Percentiles rank a stretch among this genome's conserved stretches.
Evolutionary conservation across 2,888 invertebrate species (phyloP).

Genomic region (Agrotis segetum): DNA sequence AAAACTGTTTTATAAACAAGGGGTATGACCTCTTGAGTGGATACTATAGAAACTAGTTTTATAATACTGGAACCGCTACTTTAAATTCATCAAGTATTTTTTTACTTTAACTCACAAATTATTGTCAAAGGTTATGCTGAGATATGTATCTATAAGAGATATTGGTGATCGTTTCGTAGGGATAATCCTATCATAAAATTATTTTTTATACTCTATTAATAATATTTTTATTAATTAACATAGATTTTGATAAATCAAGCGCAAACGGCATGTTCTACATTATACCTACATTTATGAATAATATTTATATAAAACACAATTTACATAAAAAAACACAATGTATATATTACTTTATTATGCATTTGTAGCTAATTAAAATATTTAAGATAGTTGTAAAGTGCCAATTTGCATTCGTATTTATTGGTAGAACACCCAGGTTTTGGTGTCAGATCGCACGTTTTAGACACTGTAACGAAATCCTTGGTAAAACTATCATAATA

Average conservation of each 20-base stretch:
- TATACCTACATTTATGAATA: conserved; percentile 53
- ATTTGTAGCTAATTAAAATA: conserved; percentile 70
- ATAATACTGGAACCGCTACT: background rate
- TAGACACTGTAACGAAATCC: conserved; percentile 46
- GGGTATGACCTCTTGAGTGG: conserved; percentile 43
- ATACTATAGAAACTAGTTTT: conserved; percentile 36
- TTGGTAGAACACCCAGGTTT: conserved; percentile 64
- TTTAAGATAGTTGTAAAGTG: conserved; percentile 61
- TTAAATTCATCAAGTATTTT: conserved; percentile 11
- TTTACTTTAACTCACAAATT: background rate
- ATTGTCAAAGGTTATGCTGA: conserved; percentile 23
- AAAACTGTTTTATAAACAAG: conserved; percentile 50
- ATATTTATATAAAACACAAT: conserved; percentile 58
- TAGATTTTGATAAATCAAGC: conserved; percentile 31
- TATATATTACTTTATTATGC: conserved; percentile 58
- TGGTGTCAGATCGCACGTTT: conserved; percentile 35
- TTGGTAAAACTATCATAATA: conserved; percentile 25
- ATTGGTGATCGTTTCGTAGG: background rate
- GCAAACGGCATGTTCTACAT: conserved; percentile 21
- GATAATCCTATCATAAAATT: conserved; percentile 15
- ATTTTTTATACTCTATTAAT: conserved; percentile 15
- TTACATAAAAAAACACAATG: conserved; percentile 47
- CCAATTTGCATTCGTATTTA: conserved; percentile 68
- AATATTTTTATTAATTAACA: conserved; percentile 35
- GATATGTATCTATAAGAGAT: background rate